These are phyloP conservation scores for Poeciliopsis gracilis DNA, from an alignment of 2,797 vertebrate species.

Conservation along the genomic window DNA sequence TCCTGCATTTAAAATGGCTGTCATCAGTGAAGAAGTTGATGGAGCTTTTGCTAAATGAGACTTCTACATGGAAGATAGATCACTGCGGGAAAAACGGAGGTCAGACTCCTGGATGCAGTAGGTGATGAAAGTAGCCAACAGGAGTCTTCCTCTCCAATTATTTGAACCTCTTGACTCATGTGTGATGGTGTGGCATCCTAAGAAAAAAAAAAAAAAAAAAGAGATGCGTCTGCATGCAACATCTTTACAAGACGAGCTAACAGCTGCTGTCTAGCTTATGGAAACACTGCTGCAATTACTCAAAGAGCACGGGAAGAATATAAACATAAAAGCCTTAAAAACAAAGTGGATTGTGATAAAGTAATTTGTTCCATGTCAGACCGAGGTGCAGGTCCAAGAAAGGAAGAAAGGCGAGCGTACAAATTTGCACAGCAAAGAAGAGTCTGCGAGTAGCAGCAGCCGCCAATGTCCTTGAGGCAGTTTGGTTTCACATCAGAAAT, in stretches of 20 bases:
- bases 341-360: slow-evolving; percentile 72
- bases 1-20: slow-evolving; percentile 50
- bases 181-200: slow-evolving; percentile 9
- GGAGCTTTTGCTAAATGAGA: slow-evolving; percentile 58
- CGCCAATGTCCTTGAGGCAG: slow-evolving; percentile 72
- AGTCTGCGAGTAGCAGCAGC: slow-evolving; percentile 55
- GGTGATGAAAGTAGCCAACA: slow-evolving; percentile 49
- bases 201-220: slow-evolving; percentile 1
- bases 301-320: slow-evolving; percentile 51
- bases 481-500: slow-evolving; percentile 72
- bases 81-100: slow-evolving; percentile 58
- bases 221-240: slow-evolving; percentile 7
- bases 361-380: slow-evolving; percentile 73
- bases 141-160: slow-evolving; percentile 41
- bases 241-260: slow-evolving; percentile 39
- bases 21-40: slow-evolving; percentile 50
- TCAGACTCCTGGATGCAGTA: slow-evolving; percentile 53
- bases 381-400: slow-evolving; percentile 52
- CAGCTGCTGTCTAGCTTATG: slow-evolving; percentile 64
- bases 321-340: slow-evolving; percentile 39
- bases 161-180: slow-evolving; percentile 31
- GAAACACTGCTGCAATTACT: slow-evolving; percentile 34
- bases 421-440: slow-evolving; percentile 67
- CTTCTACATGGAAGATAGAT: slow-evolving; percentile 51
- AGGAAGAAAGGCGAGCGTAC: slow-evolving; percentile 48